Conservation (phyloP, 2,113 vertebrate species). For the Scomber colias region DNA sequence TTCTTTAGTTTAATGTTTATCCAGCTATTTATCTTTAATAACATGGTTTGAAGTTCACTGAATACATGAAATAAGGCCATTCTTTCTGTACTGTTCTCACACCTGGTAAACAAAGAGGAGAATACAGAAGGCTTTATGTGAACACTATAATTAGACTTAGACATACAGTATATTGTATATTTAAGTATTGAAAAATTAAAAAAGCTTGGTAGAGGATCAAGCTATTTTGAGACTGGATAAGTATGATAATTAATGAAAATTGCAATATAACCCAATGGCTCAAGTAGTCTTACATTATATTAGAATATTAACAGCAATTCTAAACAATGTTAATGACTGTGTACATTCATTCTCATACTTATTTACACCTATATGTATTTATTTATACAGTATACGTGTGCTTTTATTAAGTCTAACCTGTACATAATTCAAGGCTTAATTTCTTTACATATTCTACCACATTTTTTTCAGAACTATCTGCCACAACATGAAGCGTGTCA, state of each 20-base stretch:
- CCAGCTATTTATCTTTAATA: background rate
- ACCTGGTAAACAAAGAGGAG: background rate
- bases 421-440: background rate
- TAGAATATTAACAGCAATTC: background rate
- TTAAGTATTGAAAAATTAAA: background rate
- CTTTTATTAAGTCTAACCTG: background rate
- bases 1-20: background rate
- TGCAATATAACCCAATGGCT: background rate
- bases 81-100: background rate
- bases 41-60: background rate
- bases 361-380: background rate
- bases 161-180: too few species aligned
- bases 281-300: background rate
- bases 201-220: background rate
- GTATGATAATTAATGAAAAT: background rate
- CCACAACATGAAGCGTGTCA: constrained; percentile 1
- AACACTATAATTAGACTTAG: background rate
- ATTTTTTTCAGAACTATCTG: background rate
- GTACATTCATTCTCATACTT: background rate
- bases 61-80: background rate
- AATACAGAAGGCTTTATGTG: background rate
- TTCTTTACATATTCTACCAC: background rate
- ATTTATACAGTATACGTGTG: too few species aligned
- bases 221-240: background rate
- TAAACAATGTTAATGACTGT: background rate